Conservation (phyloP, 2,113 vertebrate genomes). For the Australoheros scitulus region DNA sequence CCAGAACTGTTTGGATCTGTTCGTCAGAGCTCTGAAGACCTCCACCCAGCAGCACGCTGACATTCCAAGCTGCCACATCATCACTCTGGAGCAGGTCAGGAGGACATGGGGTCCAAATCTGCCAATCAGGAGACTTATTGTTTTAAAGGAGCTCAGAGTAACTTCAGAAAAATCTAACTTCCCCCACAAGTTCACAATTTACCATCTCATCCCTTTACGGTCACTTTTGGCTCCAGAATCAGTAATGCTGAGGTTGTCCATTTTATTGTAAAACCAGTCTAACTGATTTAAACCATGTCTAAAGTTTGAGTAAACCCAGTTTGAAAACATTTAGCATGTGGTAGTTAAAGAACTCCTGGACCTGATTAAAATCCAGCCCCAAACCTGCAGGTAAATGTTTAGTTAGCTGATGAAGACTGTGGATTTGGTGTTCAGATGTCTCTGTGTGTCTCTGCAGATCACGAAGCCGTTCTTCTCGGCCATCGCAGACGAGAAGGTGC, state of each 20-base stretch:
- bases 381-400: too few relatives aligned
- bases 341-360: too few relatives aligned
- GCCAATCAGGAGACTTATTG: not conserved
- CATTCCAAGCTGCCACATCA: slow-evolving; percentile 83
- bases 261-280: not conserved
- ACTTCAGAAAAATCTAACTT: too few relatives aligned
- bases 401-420: too few relatives aligned
- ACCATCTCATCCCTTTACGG: too few relatives aligned
- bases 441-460: slow-evolving; percentile 77
- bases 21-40: slow-evolving; percentile 83
- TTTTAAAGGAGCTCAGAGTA: too few relatives aligned
- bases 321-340: too few relatives aligned
- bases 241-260: not conserved
- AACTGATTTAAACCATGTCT: too few relatives aligned
- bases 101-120: accelerated
- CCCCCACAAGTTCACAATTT: not conserved
- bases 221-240: not conserved
- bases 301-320: not conserved
- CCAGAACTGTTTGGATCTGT: slow-evolving; percentile 83
- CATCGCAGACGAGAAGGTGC: slow-evolving; percentile 82
- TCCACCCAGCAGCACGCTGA: slow-evolving; percentile 74
- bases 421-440: not conserved
- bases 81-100: slow-evolving; percentile 89
- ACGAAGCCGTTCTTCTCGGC: slow-evolving; percentile 90
- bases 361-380: too few relatives aligned